phyloP scores from a whole-genome alignment of 2,888 invertebrate genomes.

The Sphecodes monilicornis region DNA sequence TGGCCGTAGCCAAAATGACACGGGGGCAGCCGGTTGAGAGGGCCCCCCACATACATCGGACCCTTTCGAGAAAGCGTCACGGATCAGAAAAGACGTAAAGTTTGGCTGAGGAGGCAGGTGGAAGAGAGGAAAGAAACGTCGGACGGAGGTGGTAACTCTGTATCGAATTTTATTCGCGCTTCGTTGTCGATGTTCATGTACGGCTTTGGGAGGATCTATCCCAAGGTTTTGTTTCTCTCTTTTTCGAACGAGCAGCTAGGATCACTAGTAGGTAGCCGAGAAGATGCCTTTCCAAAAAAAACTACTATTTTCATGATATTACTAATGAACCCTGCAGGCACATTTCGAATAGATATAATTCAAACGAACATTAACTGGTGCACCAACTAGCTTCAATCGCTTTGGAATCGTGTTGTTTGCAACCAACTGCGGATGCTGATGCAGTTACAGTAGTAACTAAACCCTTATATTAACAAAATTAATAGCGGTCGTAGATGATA shows the following conservation, averaged over 20 bases:
- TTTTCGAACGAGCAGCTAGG: slow-evolving; percentile 45
- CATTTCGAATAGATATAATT: not conserved
- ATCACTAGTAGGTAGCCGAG: slow-evolving; percentile 16
- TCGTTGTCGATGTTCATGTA: slow-evolving; percentile 70
- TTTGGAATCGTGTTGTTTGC: not conserved
- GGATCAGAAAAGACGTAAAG: slow-evolving; percentile 64
- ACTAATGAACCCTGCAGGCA: not conserved
- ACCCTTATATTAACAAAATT: not conserved
- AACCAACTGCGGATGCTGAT: not conserved
- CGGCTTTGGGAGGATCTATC: slow-evolving; percentile 64
- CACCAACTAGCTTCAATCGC: not conserved
- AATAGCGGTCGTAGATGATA: too few relatives aligned
- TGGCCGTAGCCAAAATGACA: slow-evolving; percentile 64
- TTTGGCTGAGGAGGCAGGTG: slow-evolving; percentile 38
- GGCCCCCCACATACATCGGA: slow-evolving; percentile 60
- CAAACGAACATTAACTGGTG: not conserved
- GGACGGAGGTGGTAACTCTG: slow-evolving; percentile 40
- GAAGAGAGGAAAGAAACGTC: slow-evolving; percentile 30
- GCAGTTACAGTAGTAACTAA: not conserved
- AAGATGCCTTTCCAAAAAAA: not conserved
- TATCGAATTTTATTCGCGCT: slow-evolving; percentile 64
- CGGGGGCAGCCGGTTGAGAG: slow-evolving; percentile 56
- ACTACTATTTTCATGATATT: not conserved
- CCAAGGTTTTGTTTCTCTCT: slow-evolving; percentile 57
- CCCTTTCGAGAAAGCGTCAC: slow-evolving; percentile 60